A percentile compares a stretch with the other conserved stretches of the same genome.
phyloP scores from a whole-genome alignment of 2,888 invertebrate genomes.

The Drosophila anomalata region DNA sequence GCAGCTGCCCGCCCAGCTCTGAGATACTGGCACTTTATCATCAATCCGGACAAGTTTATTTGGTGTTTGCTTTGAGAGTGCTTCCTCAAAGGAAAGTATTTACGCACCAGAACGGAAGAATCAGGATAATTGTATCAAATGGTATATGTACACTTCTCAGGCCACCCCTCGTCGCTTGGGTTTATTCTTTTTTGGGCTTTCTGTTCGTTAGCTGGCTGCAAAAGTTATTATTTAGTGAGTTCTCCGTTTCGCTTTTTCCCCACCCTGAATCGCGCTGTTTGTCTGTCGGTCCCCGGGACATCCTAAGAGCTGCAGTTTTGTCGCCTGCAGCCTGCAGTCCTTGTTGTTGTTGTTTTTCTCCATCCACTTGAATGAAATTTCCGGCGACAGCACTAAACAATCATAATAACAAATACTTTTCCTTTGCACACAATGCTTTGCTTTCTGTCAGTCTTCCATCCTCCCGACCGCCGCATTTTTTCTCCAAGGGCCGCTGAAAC shows the following conservation, averaged over 20 bases:
- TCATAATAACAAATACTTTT: slow-evolving; percentile 76
- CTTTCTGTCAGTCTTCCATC: slow-evolving; percentile 31
- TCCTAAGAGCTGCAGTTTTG: slow-evolving; percentile 55
- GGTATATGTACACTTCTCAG: slow-evolving; percentile 16
- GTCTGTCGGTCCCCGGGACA: slow-evolving; percentile 14
- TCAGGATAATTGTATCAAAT: slow-evolving; percentile 42
- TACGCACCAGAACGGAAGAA: slow-evolving; percentile 24
- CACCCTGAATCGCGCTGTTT: slow-evolving; percentile 16
- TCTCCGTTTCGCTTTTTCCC: slow-evolving; percentile 13
- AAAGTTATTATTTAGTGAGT: slow-evolving; percentile 52
- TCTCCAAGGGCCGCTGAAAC: slow-evolving; percentile 3
- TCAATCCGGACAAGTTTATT: slow-evolving; percentile 33
- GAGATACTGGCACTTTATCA: slow-evolving; percentile 28
- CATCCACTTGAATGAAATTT: slow-evolving; percentile 76
- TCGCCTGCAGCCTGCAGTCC: slow-evolving; percentile 54
- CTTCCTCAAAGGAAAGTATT: slow-evolving; percentile 6
- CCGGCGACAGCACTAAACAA: slow-evolving; percentile 79
- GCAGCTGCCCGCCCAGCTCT: slow-evolving; percentile 9
- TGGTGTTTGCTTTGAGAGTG: slow-evolving; percentile 7
- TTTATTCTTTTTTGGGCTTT: slow-evolving; percentile 25
- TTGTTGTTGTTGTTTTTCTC: slow-evolving; percentile 35
- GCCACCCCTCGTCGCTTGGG: not conserved
- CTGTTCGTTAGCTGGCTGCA: slow-evolving; percentile 30
- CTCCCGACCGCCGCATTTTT: slow-evolving; percentile 2
- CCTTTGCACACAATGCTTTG: slow-evolving; percentile 42